phyloP scores from a whole-genome alignment of 1,140 invertebrate species.

The Caenorhabditis latens region DNA sequence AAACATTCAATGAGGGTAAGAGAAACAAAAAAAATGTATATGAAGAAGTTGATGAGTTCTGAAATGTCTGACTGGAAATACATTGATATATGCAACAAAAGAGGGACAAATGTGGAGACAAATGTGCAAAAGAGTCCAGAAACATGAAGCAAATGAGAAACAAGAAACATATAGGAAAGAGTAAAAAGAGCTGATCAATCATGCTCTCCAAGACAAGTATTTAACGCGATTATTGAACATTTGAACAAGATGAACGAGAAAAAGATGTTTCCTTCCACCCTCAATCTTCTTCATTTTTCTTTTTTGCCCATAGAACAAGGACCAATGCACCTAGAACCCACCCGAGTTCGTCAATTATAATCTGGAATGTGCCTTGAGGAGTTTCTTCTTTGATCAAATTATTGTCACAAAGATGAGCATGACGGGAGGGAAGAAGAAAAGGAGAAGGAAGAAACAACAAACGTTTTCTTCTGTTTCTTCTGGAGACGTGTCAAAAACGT shows the following conservation, averaged over 20 bases:
- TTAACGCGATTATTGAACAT: slow-evolving; percentile 54
- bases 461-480: neutral
- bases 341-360: neutral
- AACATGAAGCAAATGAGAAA: slow-evolving; percentile 15
- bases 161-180: slow-evolving; percentile 22
- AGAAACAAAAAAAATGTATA: too few species aligned
- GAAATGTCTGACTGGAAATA: too few species aligned
- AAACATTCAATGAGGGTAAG: neutral
- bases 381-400: slow-evolving; percentile 25
- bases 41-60: too few species aligned
- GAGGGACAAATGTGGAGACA: too few species aligned
- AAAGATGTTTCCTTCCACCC: slow-evolving; percentile 38
- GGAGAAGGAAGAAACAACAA: neutral
- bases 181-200: slow-evolving; percentile 47
- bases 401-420: slow-evolving; percentile 38
- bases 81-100: too few species aligned
- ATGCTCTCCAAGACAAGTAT: slow-evolving; percentile 48
- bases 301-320: slow-evolving; percentile 17
- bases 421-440: neutral
- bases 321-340: slow-evolving; percentile 35
- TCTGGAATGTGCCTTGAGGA: neutral
- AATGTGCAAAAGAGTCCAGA: neutral
- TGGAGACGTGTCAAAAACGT: slow-evolving; percentile 49
- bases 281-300: slow-evolving; percentile 23
- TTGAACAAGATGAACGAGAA: slow-evolving; percentile 52